Evolutionary conservation across 2,113 vertebrate species (phyloP).

Genomic region (Perca schrenkii): DNA sequence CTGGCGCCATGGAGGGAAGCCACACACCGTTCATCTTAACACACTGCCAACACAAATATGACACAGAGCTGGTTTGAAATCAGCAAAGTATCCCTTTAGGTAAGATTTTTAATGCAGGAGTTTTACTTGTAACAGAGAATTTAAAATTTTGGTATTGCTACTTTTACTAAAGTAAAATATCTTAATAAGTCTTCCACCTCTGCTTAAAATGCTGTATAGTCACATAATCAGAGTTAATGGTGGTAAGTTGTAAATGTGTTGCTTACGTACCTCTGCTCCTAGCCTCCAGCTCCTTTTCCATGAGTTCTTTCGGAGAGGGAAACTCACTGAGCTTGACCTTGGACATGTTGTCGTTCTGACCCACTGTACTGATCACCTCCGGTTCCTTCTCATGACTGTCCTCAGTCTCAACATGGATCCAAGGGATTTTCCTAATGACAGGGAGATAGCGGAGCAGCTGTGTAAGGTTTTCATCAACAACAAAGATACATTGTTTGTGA

Average conservation of each 20-base stretch:
- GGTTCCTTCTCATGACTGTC: slow-evolving; percentile 96
- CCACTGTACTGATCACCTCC: slow-evolving; percentile 95
- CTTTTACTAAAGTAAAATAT: background rate
- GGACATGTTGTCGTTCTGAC: slow-evolving; percentile 91
- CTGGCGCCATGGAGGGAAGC: too few relatives aligned
- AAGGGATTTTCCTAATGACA: slow-evolving; percentile 92
- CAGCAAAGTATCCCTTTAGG: too few relatives aligned
- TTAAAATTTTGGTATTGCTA: background rate
- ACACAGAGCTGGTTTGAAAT: too few relatives aligned
- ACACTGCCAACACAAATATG: too few relatives aligned
- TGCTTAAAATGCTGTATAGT: background rate
- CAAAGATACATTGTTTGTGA: background rate
- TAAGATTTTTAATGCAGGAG: too few relatives aligned
- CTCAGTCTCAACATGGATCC: slow-evolving; percentile 96
- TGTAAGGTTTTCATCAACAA: background rate
- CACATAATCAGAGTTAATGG: background rate
- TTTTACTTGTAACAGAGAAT: background rate
- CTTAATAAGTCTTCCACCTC: background rate
- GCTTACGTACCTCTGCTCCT: slow-evolving; percentile 88
- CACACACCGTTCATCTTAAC: too few relatives aligned
- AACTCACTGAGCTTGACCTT: slow-evolving; percentile 93
- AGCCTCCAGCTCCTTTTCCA: slow-evolving; percentile 92
- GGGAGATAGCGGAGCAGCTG: background rate
- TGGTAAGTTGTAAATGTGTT: background rate
- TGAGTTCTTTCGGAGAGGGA: slow-evolving; percentile 89